Evolutionary conservation across 2,113 vertebrate species (phyloP).

Genomic region (Oxyura jamaicensis): DNA sequence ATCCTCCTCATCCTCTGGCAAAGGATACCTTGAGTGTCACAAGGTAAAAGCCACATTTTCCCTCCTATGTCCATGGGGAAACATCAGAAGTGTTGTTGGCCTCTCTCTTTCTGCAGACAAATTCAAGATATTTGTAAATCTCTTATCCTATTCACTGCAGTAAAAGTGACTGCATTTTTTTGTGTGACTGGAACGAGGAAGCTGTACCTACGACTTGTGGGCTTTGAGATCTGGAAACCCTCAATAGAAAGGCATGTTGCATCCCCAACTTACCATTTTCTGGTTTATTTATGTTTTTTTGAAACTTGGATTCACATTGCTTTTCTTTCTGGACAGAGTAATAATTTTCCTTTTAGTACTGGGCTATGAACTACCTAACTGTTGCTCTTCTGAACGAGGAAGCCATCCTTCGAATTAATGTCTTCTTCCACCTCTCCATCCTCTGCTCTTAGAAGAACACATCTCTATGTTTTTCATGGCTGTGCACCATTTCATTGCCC

Average conservation of each 20-base stretch:
- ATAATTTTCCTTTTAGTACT: not conserved
- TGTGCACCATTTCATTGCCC: not conserved
- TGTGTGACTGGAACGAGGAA: not conserved
- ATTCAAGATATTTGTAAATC: accelerated
- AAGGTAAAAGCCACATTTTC: not conserved
- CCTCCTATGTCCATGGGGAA: not conserved
- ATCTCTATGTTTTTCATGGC: not conserved
- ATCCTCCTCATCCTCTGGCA: not conserved
- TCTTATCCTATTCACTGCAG: not conserved
- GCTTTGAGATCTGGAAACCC: not conserved
- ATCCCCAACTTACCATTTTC: not conserved
- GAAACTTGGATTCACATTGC: not conserved
- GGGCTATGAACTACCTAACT: not conserved
- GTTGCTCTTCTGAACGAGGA: not conserved
- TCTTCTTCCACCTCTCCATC: not conserved
- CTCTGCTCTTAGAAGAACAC: not conserved
- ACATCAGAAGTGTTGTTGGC: not conserved
- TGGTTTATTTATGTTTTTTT: accelerated
- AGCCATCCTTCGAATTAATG: not conserved
- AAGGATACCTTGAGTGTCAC: not conserved
- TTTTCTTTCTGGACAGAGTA: not conserved
- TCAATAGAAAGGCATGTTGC: not conserved
- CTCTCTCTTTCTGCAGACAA: not conserved
- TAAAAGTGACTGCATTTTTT: accelerated
- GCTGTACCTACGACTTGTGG: not conserved